Conservation (phyloP, 2,888 invertebrate genomes). For the Heliconius ethilla region DNA sequence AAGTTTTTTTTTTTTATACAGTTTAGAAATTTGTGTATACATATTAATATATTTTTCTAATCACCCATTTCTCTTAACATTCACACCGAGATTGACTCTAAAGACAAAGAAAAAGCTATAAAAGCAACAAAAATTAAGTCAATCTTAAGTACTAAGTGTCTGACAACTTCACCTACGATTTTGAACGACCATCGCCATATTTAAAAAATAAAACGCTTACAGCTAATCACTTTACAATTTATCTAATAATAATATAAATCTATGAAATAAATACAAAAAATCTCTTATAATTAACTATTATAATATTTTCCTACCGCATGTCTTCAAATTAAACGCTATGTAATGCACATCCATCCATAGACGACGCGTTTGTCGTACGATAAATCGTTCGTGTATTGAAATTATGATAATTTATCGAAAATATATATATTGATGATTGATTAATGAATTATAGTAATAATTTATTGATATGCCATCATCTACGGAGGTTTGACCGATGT, state of each 20-base stretch:
- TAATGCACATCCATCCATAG: constrained; percentile 64
- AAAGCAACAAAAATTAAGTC: constrained; percentile 69
- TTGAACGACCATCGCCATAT: constrained; percentile 79
- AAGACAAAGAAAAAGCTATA: constrained; percentile 49
- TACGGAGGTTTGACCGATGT: constrained; percentile 57
- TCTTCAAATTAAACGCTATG: constrained; percentile 78
- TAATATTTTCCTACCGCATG: constrained; percentile 80
- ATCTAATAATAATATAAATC: constrained; percentile 82
- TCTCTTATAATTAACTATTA: constrained; percentile 77
- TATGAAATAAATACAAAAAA: constrained; percentile 82
- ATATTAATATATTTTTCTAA: background rate
- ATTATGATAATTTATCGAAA: constrained; percentile 13
- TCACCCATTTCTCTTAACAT: constrained; percentile 11
- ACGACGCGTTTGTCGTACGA: constrained; percentile 35
- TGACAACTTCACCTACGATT: constrained; percentile 66
- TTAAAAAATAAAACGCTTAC: constrained; percentile 70
- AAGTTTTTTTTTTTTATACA: too few relatives aligned
- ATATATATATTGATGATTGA: background rate
- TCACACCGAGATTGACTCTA: constrained; percentile 40
- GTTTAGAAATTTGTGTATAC: background rate
- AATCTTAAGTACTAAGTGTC: constrained; percentile 74
- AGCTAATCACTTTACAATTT: constrained; percentile 80
- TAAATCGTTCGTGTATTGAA: constrained; percentile 16
- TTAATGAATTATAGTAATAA: background rate
- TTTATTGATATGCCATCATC: constrained; percentile 28